Conservation (phyloP, 2,888 invertebrate genomes). For the Chydorus sphaericus region DNA sequence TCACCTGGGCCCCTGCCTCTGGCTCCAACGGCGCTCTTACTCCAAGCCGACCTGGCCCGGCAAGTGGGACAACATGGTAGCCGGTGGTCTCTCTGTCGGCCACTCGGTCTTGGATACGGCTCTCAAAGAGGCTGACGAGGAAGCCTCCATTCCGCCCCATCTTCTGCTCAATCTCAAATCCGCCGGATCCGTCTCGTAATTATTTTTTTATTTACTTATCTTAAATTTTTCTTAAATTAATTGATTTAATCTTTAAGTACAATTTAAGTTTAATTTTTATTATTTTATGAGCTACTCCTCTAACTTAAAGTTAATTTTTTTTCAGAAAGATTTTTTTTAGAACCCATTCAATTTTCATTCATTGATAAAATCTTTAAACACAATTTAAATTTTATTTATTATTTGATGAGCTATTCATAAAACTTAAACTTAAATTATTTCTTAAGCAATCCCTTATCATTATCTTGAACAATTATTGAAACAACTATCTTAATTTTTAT, state of each 20-base stretch:
- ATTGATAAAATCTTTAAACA: no score
- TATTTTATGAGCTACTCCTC: no score
- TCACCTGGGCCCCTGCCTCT: constrained; percentile 68
- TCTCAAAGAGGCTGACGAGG: constrained; percentile 84
- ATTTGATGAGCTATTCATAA: no score
- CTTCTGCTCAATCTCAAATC: constrained; percentile 54
- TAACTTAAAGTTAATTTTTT: no score
- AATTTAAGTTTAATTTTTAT: neutral
- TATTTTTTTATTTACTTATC: constrained; percentile 17
- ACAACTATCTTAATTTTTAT: no score
- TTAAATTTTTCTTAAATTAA: neutral
- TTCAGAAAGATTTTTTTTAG: no score
- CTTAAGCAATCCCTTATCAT: no score
- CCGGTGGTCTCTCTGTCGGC: constrained; percentile 80
- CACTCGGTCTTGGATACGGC: constrained; percentile 78
- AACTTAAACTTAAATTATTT: no score
- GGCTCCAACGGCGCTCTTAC: constrained; percentile 80
- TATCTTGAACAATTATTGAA: no score
- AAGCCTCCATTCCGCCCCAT: constrained; percentile 72
- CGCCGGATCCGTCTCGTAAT: constrained; percentile 66
- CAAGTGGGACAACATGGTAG: constrained; percentile 91
- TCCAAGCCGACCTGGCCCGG: constrained; percentile 93
- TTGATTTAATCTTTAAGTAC: neutral
- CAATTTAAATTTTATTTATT: no score
- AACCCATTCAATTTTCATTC: no score